Percentiles rank a stretch among this genome's conserved stretches.
Conservation (phyloP, 2,888 invertebrate genomes). For the Amphiduros pacificus region DNA sequence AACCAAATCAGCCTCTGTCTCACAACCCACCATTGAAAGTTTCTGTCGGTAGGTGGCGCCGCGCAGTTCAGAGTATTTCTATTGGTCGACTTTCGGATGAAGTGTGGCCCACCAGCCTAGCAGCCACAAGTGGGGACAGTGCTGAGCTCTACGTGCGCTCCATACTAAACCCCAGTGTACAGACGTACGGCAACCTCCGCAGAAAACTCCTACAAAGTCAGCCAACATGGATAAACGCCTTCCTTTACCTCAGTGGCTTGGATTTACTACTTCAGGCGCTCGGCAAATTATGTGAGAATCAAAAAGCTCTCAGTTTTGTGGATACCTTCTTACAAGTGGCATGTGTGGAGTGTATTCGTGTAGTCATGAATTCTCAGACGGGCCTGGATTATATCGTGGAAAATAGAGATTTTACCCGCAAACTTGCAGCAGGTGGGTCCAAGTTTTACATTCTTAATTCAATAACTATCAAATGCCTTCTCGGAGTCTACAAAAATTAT, state of each 20-base stretch:
- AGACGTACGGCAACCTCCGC: slow-evolving; percentile 36
- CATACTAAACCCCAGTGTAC: slow-evolving; percentile 35
- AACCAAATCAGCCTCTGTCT: too few species aligned
- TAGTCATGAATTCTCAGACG: slow-evolving; percentile 26
- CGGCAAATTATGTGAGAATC: slow-evolving; percentile 34
- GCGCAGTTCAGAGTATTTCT: too few species aligned
- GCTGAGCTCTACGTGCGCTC: slow-evolving; percentile 2
- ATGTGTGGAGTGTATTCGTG: slow-evolving; percentile 40
- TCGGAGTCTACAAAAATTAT: too few species aligned
- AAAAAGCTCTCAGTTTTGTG: slow-evolving; percentile 32
- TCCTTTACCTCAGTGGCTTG: slow-evolving; percentile 42
- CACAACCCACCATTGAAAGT: too few species aligned
- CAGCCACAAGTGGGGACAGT: not conserved
- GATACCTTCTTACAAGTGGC: slow-evolving; percentile 41
- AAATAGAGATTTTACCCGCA: slow-evolving; percentile 15
- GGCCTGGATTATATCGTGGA: slow-evolving; percentile 16
- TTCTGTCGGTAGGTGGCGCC: too few species aligned
- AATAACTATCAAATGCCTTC: too few species aligned
- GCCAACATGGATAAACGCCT: slow-evolving; percentile 40
- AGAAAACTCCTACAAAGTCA: slow-evolving; percentile 26
- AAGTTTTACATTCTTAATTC: too few species aligned
- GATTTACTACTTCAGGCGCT: slow-evolving; percentile 42
- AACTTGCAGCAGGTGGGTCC: slow-evolving; percentile 13
- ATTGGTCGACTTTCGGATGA: too few species aligned
- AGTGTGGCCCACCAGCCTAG: not conserved